phyloP scores from a whole-genome alignment of 2,797 vertebrate genomes.

The Megalops cyprinoides region DNA sequence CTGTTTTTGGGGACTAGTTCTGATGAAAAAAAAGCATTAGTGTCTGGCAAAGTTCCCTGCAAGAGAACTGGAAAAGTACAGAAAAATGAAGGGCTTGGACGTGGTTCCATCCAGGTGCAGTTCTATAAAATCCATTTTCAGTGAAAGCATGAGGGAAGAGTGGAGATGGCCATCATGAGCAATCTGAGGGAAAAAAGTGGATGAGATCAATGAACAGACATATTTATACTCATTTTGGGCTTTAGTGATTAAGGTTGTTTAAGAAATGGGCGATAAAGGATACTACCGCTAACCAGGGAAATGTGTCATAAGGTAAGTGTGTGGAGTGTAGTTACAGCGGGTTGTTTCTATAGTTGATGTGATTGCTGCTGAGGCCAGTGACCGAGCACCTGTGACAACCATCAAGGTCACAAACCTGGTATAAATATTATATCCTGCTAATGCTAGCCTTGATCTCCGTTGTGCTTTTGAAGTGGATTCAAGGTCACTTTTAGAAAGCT shows the following conservation, averaged over 20 bases:
- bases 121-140: too few relatives aligned
- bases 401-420: constrained; percentile 23
- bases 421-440: constrained; percentile 23
- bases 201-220: background rate
- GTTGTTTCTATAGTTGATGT: too few relatives aligned
- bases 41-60: background rate
- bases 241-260: too few relatives aligned
- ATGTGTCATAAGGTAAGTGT: too few relatives aligned
- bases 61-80: background rate
- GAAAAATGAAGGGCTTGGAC: background rate
- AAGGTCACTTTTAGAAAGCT: constrained; percentile 7
- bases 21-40: background rate
- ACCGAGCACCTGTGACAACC: background rate
- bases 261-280: too few relatives aligned
- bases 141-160: background rate
- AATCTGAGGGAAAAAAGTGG: background rate
- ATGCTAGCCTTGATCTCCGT: constrained; percentile 26
- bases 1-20: background rate
- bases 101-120: background rate
- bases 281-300: too few relatives aligned
- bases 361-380: too few relatives aligned
- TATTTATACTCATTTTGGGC: too few relatives aligned
- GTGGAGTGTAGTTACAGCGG: too few relatives aligned
- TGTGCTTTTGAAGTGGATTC: constrained; percentile 25
- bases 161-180: background rate